phyloP scores from a whole-genome alignment of 2,888 invertebrate species.

The Ctenicera cuprea region DNA sequence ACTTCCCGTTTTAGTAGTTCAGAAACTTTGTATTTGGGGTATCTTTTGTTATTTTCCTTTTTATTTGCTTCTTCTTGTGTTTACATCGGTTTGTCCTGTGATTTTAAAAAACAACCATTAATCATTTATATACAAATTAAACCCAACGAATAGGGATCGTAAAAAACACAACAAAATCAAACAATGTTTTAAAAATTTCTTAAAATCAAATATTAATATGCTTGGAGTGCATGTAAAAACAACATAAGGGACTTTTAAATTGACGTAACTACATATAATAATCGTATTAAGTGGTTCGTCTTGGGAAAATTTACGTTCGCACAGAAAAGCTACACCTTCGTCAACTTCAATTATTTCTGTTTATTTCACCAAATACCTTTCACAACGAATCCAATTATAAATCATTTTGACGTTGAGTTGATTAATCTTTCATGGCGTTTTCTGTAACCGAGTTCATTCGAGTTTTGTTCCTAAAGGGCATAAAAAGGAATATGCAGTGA shows the following conservation, averaged over 20 bases:
- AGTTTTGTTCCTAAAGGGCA: slow-evolving; percentile 18
- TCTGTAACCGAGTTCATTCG: slow-evolving; percentile 15
- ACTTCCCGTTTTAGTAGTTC: slow-evolving; percentile 4
- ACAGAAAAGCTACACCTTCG: slow-evolving; percentile 14
- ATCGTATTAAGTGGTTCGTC: slow-evolving; percentile 2
- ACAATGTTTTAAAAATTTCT: too few relatives aligned
- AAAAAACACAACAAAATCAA: too few relatives aligned
- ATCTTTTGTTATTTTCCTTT: neutral
- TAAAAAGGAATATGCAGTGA: slow-evolving; percentile 23
- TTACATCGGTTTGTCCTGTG: neutral
- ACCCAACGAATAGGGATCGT: too few relatives aligned
- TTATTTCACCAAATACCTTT: slow-evolving; percentile 13
- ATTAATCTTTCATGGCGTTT: slow-evolving; percentile 29
- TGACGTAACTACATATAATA: neutral
- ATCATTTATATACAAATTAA: neutral
- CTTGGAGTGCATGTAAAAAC: too few relatives aligned
- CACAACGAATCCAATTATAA: slow-evolving; percentile 25
- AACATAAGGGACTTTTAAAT: neutral
- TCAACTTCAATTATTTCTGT: slow-evolving; percentile 17
- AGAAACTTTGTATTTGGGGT: slow-evolving; percentile 3
- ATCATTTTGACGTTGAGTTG: slow-evolving; percentile 21
- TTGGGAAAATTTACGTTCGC: neutral
- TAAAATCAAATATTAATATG: too few relatives aligned
- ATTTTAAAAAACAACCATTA: neutral
- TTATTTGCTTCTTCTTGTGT: slow-evolving; percentile 4